Percentiles rank a stretch among this genome's conserved stretches.
These are phyloP conservation scores for Cepphus grylle DNA, from an alignment of 2,113 vertebrate genomes.

Conservation along the genomic window DNA sequence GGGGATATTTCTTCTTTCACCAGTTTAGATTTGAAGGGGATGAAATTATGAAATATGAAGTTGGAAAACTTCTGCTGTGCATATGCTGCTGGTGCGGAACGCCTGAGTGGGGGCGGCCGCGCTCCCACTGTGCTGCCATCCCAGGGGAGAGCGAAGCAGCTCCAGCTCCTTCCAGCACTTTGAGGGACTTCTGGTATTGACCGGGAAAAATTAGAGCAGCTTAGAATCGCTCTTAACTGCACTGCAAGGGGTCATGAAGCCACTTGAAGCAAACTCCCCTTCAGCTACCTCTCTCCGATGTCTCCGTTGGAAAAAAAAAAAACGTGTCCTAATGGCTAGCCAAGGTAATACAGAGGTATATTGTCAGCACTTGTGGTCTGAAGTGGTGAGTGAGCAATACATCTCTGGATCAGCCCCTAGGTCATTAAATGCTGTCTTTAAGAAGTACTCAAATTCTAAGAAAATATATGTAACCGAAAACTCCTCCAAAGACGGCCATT, in stretches of 20 bases:
- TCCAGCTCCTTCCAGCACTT: background rate
- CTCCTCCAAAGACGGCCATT: slow-evolving; percentile 40
- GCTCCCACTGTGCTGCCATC: background rate
- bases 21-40: background rate
- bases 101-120: background rate
- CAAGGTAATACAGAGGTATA: background rate
- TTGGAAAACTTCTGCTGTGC: background rate
- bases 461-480: slow-evolving; percentile 39
- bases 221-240: background rate
- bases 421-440: background rate
- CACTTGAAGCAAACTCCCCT: background rate
- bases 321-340: background rate
- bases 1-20: background rate
- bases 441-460: slow-evolving; percentile 26
- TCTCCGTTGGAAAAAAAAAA: background rate
- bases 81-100: background rate
- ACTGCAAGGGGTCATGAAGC: background rate
- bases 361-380: background rate
- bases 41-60: slow-evolving; percentile 5
- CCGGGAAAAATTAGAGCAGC: background rate
- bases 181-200: background rate
- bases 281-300: background rate
- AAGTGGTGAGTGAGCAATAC: slow-evolving; percentile 4
- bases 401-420: background rate
- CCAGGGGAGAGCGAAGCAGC: background rate